Base-by-base conservation (phyloP, 2,797 vertebrate species). In the Sciurus carolinensis region DNA sequence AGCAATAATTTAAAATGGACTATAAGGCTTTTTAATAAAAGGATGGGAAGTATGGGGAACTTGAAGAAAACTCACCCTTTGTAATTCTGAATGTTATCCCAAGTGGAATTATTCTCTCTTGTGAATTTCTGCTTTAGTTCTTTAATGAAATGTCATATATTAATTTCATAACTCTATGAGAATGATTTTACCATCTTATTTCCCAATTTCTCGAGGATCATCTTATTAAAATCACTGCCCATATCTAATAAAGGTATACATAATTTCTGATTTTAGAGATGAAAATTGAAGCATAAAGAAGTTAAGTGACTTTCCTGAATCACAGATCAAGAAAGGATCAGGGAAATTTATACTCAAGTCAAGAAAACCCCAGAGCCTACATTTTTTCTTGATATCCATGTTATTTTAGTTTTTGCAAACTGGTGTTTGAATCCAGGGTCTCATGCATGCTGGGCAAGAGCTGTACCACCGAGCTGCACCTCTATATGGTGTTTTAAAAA, bases 181-280 rank as follows among this genome's bases (percentile, higher is more conserved):
- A 87, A 64, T 7, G 72, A 79, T 76, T 82, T 85, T 90, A 52
- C 67, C 80, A 57, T 2, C 44, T 77, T 50, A 75, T 66, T 80
- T 92, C 47, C 47, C 73, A 81, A 47, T 67, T 66, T 89, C 72
- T 88, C 90, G 67, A 87, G 36, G 14, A 30, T 89, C 14, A n/a
- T 17, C 69, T 86, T 85, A 86, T 50, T 36, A n/a, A 80, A 87
- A 54, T 9, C 9, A 71, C 4, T 30, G 1, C 3, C 36, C 18
- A 82, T 44, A 66, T 30, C 36, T 92, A 79, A 83, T 85, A 59
- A 93, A 93, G 14, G 7, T n/a, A 75, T 30, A 54, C 14, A 42
- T 82, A 82, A 96, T 95, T 73, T 96, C 91, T 52, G 15, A 73
- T 94, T 84, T 94, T 82, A 73, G 28, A 69, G 24, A 54, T 79